Evolutionary conservation across 2,113 vertebrate genomes (phyloP), one percentile per base, ranked within the genome.

Genomic region (Machaerirhynchus nigripectus): DNA sequence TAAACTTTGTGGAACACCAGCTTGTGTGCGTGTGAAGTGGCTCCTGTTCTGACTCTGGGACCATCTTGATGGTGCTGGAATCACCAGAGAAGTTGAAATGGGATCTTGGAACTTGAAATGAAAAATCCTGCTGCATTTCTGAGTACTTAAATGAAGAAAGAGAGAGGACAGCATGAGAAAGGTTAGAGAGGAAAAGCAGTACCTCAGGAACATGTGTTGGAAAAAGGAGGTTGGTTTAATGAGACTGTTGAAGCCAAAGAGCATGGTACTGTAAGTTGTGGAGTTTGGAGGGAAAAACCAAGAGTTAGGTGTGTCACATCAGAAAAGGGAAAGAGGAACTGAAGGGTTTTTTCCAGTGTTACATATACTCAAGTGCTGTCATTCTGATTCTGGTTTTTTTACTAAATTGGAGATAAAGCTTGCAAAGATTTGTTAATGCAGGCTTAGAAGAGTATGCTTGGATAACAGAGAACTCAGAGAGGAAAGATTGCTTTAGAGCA

Each of bases 41-140:
- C n/a, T 69, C 65, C 80, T 50, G 6, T 57, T 96, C 56, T 65
- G 44, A 22, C 33, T 82, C 39, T 60, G 44, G 70, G 24, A 68
- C 22, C 23, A 24, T 87, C 46, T 74, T 76, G 33, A n/a, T 42
- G 52, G 63, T 77, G 30, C 11, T 88, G 78, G 71, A 90, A 77
- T 88, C 67, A 84, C 84, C 55, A 69, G 37, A 67, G 74, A 91
- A 91, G 42, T 89, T 2, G 12, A 90, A 95, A 93, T 33, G 21
- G 47, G 74, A 83, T 95, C 74, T 59, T 91, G 67, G 78, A 91
- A 93, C 50, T 85, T 73, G 63, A 94, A 68, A 65, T 61, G 14
- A 91, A 76, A 87, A 82, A 31, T 52, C 14, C 53, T 76, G 37
- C 65, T 7, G 4, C 44, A 30, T 84, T 71, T 94, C 15, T 85